phyloP scores from a whole-genome alignment of 2,113 vertebrate species.

The Eulemur macaco region DNA sequence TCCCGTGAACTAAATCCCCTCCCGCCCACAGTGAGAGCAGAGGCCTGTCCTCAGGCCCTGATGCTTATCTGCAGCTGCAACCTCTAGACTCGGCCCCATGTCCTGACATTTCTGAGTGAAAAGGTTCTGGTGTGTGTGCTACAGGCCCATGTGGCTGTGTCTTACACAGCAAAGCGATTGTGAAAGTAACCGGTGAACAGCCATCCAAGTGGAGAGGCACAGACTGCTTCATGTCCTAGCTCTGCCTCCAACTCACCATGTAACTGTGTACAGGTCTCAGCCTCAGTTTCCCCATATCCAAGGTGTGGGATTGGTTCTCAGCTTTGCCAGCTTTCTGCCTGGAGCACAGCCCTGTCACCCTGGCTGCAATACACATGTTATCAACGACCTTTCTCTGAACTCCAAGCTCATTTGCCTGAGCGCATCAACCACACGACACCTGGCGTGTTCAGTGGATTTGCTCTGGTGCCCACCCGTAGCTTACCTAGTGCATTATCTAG shows the following conservation, averaged over 20 bases:
- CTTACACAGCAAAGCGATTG: background rate
- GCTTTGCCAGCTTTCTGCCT: background rate
- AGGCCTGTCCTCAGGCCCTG: background rate
- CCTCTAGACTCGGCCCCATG: background rate
- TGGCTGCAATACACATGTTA: background rate
- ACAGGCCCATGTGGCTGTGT: background rate
- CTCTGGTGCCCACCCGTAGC: too few species aligned
- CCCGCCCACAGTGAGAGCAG: background rate
- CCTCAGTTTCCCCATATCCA: background rate
- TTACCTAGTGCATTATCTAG: accelerated
- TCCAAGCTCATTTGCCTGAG: background rate
- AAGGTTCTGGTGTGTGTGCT: background rate
- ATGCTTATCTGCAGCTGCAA: background rate
- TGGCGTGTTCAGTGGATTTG: background rate
- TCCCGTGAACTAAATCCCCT: background rate
- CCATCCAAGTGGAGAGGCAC: background rate
- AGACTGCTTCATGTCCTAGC: background rate
- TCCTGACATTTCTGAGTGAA: background rate
- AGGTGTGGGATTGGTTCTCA: background rate
- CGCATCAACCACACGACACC: background rate
- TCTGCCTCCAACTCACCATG: background rate
- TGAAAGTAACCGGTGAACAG: background rate
- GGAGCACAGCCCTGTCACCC: background rate
- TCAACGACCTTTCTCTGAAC: background rate
- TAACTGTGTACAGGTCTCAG: background rate